Evolutionary conservation across 2,888 invertebrate species (phyloP), one percentile per base, ranked within the genome.

Genomic region (Endotricha flammealis): DNA sequence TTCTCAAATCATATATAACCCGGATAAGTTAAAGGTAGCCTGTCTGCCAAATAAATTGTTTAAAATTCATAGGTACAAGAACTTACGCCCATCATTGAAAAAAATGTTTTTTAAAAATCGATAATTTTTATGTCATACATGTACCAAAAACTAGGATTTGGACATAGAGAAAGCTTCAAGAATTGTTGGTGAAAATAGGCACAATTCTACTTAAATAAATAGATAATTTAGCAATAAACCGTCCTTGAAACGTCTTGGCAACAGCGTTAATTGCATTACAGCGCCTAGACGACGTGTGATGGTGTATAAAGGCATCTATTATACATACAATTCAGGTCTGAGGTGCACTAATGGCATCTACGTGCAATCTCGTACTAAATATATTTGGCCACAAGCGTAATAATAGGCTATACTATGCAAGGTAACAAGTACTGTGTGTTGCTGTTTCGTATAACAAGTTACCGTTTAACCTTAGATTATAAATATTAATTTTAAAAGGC

Each of bases 331-430:
- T 59, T 57, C 49, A 43, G 40, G 41, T 39, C 43, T 48, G 60
- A 54, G 56, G 48, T 49, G 41, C 44, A 40, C 50, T 74, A 76
- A 80, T 78, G 72, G 72, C 70, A 70, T 73, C 61, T 74, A 65
- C 69, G 62, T 75, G 72, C 76, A 79, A 75, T 76, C 65, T 66
- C 58, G 62, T 59, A 59, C 66, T 73, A 73, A 79, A 79, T 78
- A 79, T 71, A 61, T 68, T 64, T 64, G 57, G 57, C 65, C 69
- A 64, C 74, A 68, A 72, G 61, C 64, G 64, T 67, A 70, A 76
- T 73, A 70, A 69, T 61, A 62, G 50, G 55, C 63, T 53, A 65
- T 71, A 71, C 53, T 43, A 25, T 42, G 53, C 67, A 70, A 76
- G 71, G 68, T 64, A 64, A 67, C 58, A 39, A 42, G 49, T 44